These are phyloP conservation scores for Elaphurus davidianus DNA, from an alignment of 2,113 vertebrate species.

Conservation along the genomic window DNA sequence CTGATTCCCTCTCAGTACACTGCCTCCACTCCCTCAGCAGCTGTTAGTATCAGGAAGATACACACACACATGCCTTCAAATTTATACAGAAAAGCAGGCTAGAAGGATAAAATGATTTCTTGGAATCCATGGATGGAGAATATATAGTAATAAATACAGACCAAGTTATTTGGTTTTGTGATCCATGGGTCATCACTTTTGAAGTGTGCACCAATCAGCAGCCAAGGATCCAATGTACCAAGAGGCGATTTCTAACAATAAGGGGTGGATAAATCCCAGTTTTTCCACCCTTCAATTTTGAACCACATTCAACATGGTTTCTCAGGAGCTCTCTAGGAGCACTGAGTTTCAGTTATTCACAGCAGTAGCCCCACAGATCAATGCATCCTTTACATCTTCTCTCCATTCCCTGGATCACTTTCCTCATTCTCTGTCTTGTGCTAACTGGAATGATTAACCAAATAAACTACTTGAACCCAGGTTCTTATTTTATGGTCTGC, in stretches of 20 bases:
- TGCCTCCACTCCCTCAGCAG: neutral
- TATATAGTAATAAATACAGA: neutral
- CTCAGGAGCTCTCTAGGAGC: neutral
- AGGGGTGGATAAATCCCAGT: neutral
- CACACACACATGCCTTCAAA: neutral
- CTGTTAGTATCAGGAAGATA: conserved; percentile 21
- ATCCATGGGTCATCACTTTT: neutral
- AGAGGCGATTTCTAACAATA: neutral
- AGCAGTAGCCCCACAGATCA: neutral
- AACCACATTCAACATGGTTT: neutral
- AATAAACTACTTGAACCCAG: neutral
- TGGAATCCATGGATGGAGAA: neutral
- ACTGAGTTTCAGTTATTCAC: neutral
- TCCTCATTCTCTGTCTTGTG: neutral
- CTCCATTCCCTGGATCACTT: neutral
- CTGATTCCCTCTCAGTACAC: neutral
- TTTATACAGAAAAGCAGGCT: neutral
- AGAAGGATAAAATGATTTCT: neutral
- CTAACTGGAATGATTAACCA: neutral
- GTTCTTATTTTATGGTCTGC: neutral
- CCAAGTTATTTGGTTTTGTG: neutral
- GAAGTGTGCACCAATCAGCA: neutral
- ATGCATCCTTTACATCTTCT: neutral
- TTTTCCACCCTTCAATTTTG: neutral
- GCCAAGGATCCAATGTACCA: neutral